Evolutionary conservation across 2,797 vertebrate genomes (phyloP), one percentile per base, ranked within the genome.

Genomic region (Smutsia temminckii): DNA sequence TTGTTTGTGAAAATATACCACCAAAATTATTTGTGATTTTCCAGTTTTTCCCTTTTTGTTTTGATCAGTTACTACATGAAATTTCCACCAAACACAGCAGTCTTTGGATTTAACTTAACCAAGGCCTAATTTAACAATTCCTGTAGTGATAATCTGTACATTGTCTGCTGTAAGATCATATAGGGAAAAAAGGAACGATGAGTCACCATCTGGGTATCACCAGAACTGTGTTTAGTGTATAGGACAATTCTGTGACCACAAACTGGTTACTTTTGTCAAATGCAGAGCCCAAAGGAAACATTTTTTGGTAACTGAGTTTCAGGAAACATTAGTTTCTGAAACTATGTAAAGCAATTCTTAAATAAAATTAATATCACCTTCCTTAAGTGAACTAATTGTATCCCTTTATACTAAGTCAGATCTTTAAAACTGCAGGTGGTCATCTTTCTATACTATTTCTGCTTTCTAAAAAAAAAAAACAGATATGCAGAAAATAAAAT

Each of bases 71-170:
- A 80, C 29, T 18, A 95, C 86, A 90, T 0, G 21, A 94, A 97
- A 96, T 57, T 95, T 69, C 81, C 88, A 91, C 0, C 12, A 68
- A 95, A 1, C n/a, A 85, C 63, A 90, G 59, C 89, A 91, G 66
- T 83, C 93, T 96, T 94, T 94, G 74, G 0, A 23, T 74, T 96
- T 96, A 80, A 94, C 46, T 68, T 93, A 95, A 96, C 96, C 69
- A 84, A 93, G 94, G 77, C 80, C 96, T 93, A 92, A 79, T 86
- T 40, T 96, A 93, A 97, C 93, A 94, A 91, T 85, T 93, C 64
- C 72, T 94, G 64, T 46, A 63, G 95, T 87, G 75, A 89, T 89
- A 53, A 14, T 80, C 63, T 10, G 51, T 42, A 92, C 53, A 55
- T 61, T 63, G 72, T 85, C 95, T 91, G 57, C 71, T 97, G 92